Conservation (phyloP, 2,113 vertebrate genomes). For the Orthonyx spaldingii region DNA sequence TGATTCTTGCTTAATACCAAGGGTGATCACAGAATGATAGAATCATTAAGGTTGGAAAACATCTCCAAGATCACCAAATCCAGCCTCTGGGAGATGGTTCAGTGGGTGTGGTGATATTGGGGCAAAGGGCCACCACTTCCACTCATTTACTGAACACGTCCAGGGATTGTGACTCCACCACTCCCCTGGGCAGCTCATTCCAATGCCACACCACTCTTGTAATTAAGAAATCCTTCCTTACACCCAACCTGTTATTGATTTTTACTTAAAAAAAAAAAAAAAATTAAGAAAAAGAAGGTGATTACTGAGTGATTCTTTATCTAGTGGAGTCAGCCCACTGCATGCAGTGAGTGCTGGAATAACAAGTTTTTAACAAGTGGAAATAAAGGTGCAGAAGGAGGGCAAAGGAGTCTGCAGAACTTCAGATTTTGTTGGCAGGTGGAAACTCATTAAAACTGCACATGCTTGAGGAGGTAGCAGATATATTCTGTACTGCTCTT, state of each 20-base stretch:
- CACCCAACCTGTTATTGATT: not conserved
- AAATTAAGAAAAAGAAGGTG: not conserved
- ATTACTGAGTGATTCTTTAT: not conserved
- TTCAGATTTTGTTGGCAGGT: not conserved
- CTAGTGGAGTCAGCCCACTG: not conserved
- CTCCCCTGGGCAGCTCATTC: not conserved
- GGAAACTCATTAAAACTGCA: slow-evolving; percentile 18
- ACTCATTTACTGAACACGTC: not conserved
- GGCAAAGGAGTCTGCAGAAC: not conserved
- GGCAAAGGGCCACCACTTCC: not conserved
- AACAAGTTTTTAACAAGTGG: not conserved
- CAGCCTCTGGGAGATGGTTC: rapidly evolving
- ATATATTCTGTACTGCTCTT: not conserved
- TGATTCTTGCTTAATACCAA: not conserved
- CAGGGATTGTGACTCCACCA: not conserved
- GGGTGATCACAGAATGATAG: not conserved
- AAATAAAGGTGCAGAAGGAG: not conserved
- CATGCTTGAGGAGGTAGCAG: not conserved
- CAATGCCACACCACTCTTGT: not conserved
- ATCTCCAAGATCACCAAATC: too few species aligned
- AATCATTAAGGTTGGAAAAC: not conserved
- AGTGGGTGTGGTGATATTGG: rapidly evolving
- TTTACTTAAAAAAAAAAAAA: not conserved
- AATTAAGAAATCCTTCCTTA: not conserved
- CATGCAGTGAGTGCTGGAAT: not conserved